Percentiles rank a stretch among this genome's conserved stretches.
phyloP scores from a whole-genome alignment of 2,797 vertebrate genomes.

The Uromys caudimaculatus region DNA sequence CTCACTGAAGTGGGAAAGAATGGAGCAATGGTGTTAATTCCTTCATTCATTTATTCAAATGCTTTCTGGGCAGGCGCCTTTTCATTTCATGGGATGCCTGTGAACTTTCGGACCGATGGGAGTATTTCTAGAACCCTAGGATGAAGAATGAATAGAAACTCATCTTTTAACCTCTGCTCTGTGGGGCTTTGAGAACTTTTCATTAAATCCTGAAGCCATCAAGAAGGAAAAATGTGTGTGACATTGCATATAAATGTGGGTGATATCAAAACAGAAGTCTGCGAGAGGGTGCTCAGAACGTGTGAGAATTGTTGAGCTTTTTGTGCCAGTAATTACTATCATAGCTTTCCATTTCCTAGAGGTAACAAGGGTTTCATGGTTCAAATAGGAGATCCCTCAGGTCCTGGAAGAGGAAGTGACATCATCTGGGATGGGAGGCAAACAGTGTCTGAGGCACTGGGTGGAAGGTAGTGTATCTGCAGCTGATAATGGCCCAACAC shows the following conservation, averaged over 20 bases:
- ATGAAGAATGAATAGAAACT: background rate
- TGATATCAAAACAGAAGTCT: background rate
- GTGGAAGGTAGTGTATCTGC: conserved; percentile 97
- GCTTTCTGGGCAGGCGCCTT: background rate
- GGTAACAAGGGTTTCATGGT: conserved; percentile 99
- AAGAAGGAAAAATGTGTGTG: background rate
- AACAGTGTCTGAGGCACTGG: conserved; percentile 97
- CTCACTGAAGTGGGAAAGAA: background rate
- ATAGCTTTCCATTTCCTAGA: conserved; percentile 94
- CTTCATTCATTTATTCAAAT: background rate
- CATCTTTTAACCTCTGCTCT: background rate
- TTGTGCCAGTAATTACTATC: conserved; percentile 96
- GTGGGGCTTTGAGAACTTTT: background rate
- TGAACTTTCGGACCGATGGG: background rate
- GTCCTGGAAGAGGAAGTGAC: conserved; percentile 96
- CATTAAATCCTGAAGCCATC: background rate
- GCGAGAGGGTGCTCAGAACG: background rate
- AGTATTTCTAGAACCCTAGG: background rate
- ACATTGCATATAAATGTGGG: background rate
- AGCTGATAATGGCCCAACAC: conserved; percentile 97
- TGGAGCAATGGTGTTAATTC: background rate
- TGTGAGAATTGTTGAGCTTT: conserved; percentile 95
- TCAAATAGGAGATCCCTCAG: conserved; percentile 96
- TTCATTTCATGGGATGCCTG: background rate
- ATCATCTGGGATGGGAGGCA: conserved; percentile 99